phyloP scores from a whole-genome alignment of 1,140 invertebrate genomes.

The Hermetia illucens region DNA sequence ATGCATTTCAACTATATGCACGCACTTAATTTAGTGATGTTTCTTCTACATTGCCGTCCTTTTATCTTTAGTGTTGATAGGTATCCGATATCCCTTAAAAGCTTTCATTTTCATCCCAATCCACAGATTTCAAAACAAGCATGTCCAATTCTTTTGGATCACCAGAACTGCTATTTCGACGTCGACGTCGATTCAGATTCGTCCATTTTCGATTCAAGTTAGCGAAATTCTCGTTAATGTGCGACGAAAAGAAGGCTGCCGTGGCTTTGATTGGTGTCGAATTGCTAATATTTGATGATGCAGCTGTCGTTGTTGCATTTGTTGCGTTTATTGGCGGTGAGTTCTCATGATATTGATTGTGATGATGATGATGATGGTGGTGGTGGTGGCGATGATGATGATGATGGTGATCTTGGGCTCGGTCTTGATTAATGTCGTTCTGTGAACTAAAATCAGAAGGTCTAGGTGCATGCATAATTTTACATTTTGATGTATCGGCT shows the following conservation, averaged over 20 bases:
- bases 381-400: not conserved
- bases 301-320: conserved; percentile 19
- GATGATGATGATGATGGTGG: not conserved
- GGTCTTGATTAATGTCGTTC: not conserved
- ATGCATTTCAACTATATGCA: too few relatives aligned
- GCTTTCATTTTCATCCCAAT: conserved; percentile 31
- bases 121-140: conserved; percentile 26
- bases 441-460: not conserved
- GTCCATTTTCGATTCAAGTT: conserved; percentile 25
- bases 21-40: too few relatives aligned
- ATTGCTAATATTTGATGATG: conserved; percentile 13
- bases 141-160: conserved; percentile 29
- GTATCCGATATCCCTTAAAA: too few relatives aligned
- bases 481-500: not conserved
- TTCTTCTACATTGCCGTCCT: too few relatives aligned
- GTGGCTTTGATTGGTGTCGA: conserved; percentile 3
- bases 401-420: not conserved
- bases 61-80: too few relatives aligned
- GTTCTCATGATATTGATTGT: not conserved
- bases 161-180: conserved; percentile 27
- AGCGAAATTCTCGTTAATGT: conserved; percentile 22
- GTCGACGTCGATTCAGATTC: conserved; percentile 19
- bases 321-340: not conserved
- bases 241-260: conserved; percentile 19
- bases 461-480: not conserved